A percentile compares a stretch with the other conserved stretches of the same genome.
phyloP scores from a whole-genome alignment of 1,140 invertebrate genomes.

The Drosophila dunni region DNA sequence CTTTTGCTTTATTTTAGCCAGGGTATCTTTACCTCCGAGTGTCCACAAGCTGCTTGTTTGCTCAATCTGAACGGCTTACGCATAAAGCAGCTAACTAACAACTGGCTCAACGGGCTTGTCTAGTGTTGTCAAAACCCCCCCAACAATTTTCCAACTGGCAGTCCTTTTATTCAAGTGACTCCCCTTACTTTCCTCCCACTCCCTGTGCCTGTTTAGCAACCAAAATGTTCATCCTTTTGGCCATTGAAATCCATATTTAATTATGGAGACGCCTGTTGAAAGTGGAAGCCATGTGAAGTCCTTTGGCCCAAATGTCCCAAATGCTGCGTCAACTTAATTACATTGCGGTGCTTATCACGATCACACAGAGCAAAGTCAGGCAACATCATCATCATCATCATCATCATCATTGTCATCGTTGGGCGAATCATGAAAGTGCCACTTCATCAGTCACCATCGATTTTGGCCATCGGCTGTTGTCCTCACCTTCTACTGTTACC shows the following conservation, averaged over 20 bases:
- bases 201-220: background rate
- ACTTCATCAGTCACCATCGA: conserved; percentile 80
- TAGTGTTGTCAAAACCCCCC: background rate
- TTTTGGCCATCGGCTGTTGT: conserved; percentile 52
- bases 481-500: conserved; percentile 53
- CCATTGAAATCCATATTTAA: conserved; percentile 72
- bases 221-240: background rate
- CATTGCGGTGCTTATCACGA: conserved; percentile 65
- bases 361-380: conserved; percentile 29
- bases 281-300: background rate
- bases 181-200: too few relatives aligned
- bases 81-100: conserved; percentile 71
- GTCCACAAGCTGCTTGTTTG: background rate
- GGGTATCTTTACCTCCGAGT: background rate
- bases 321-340: conserved; percentile 71
- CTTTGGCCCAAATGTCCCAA: conserved; percentile 39
- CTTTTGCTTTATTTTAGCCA: background rate
- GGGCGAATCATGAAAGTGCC: conserved; percentile 55
- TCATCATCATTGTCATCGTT: conserved; percentile 30
- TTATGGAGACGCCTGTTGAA: conserved; percentile 41
- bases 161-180: background rate
- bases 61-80: conserved; percentile 25
- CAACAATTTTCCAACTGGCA: background rate
- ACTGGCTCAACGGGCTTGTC: conserved; percentile 33
- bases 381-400: conserved; percentile 16